These are phyloP conservation scores for Ligdia adustata DNA, from an alignment of 2,888 invertebrate genomes.

Conservation along the genomic window DNA sequence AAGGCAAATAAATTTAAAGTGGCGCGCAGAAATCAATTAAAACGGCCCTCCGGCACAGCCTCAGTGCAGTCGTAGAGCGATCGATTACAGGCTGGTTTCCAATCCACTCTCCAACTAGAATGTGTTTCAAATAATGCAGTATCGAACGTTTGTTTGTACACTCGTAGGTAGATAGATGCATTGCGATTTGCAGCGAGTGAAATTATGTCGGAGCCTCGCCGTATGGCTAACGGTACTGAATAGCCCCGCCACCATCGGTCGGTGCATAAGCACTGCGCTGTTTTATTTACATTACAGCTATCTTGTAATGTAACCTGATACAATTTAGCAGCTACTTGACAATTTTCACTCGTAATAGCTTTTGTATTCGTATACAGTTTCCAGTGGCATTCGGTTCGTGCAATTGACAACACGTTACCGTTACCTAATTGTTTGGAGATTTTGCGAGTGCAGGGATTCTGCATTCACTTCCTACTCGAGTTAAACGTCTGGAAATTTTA, in stretches of 20 bases:
- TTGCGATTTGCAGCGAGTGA: slow-evolving; percentile 55
- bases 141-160: slow-evolving; percentile 28
- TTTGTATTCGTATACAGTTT: slow-evolving; percentile 19
- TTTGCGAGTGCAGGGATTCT: slow-evolving; percentile 9
- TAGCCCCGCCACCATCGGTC: slow-evolving; percentile 53
- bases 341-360: slow-evolving; percentile 26
- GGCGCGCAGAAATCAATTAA: slow-evolving; percentile 29
- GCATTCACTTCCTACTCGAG: slow-evolving; percentile 4
- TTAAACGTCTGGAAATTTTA: slow-evolving; percentile 5
- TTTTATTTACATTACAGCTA: slow-evolving; percentile 63
- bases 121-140: slow-evolving; percentile 23
- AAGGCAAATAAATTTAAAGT: slow-evolving; percentile 23
- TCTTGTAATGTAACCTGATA: slow-evolving; percentile 50
- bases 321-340: slow-evolving; percentile 36
- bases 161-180: slow-evolving; percentile 42
- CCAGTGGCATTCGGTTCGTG: slow-evolving; percentile 16
- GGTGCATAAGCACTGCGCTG: slow-evolving; percentile 55
- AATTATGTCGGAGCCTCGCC: slow-evolving; percentile 59
- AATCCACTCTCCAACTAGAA: slow-evolving; percentile 25
- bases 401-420: slow-evolving; percentile 16
- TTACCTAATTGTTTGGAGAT: slow-evolving; percentile 13
- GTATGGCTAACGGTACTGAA: slow-evolving; percentile 66
- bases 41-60: slow-evolving; percentile 16
- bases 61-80: slow-evolving; percentile 9
- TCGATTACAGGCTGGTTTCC: slow-evolving; percentile 22